phyloP scores from a whole-genome alignment of 2,888 invertebrate species.

The Magallana nippona region DNA sequence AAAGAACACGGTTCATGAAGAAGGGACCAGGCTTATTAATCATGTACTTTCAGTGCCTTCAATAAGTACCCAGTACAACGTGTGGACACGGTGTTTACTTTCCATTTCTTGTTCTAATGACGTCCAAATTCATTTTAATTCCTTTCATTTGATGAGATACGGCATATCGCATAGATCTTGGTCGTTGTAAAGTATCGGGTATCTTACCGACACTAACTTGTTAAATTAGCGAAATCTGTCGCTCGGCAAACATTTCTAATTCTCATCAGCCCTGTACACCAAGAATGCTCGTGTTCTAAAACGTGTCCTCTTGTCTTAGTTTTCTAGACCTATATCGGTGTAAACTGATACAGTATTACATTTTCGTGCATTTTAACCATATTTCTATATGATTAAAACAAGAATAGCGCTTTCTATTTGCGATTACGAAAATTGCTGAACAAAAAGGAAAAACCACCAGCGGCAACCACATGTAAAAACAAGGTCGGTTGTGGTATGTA shows the following conservation, averaged over 20 bases:
- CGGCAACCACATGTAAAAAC: background rate
- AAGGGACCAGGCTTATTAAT: constrained; percentile 17
- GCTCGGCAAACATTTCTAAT: background rate
- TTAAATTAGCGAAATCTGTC: background rate
- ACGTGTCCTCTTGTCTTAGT: background rate
- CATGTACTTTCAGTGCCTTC: background rate
- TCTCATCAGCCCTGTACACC: no score
- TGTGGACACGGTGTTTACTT: constrained; percentile 10
- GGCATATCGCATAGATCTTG: background rate
- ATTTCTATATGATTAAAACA: background rate
- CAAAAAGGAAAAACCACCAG: background rate
- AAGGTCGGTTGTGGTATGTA: background rate
- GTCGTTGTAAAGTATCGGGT: background rate
- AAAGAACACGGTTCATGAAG: background rate
- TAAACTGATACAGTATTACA: background rate
- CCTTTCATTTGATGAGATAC: background rate
- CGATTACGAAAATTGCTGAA: background rate
- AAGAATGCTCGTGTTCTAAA: background rate
- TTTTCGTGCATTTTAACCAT: background rate
- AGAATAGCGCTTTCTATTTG: background rate
- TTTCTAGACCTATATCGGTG: background rate
- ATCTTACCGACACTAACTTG: constrained; percentile 16
- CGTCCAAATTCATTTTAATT: constrained; percentile 12
- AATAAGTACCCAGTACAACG: constrained; percentile 10
- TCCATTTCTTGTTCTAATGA: constrained; percentile 24